phyloP scores from a whole-genome alignment of 2,113 vertebrate genomes.

The Sinocyclocheilus rhinocerous region DNA sequence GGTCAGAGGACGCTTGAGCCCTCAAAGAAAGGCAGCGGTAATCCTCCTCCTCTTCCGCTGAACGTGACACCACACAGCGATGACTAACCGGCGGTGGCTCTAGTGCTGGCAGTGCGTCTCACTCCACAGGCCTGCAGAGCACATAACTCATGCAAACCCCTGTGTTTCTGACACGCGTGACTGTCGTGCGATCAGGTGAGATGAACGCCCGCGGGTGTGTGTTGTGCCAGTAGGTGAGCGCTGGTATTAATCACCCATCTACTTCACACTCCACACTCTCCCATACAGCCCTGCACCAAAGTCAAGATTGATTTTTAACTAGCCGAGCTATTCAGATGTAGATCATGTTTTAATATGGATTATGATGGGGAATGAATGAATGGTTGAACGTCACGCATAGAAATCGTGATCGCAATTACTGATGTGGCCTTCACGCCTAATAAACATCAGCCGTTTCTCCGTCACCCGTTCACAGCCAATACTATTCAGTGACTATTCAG shows the following conservation, averaged over 20 bases:
- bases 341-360: constrained; percentile 73
- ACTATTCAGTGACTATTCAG: neutral
- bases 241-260: constrained; percentile 78
- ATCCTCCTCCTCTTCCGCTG: neutral
- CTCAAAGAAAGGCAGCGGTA: constrained; percentile 24
- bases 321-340: constrained; percentile 76
- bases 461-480: neutral
- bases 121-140: constrained; percentile 47
- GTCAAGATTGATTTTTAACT: constrained; percentile 84
- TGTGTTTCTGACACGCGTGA: constrained; percentile 52
- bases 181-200: constrained; percentile 62
- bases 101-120: neutral
- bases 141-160: constrained; percentile 58
- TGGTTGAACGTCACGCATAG: constrained; percentile 12
- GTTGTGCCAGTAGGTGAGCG: constrained; percentile 84
- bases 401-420: constrained; percentile 37
- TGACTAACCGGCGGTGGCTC: neutral
- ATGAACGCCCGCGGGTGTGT: constrained; percentile 74
- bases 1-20: neutral
- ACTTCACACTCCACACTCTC: constrained; percentile 75
- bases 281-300: constrained; percentile 74
- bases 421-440: constrained; percentile 50
- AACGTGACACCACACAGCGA: neutral
- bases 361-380: constrained; percentile 43
- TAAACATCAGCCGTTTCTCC: constrained; percentile 31